Conservation (phyloP, 1,140 invertebrate genomes). For the Globodera ellingtonae region DNA sequence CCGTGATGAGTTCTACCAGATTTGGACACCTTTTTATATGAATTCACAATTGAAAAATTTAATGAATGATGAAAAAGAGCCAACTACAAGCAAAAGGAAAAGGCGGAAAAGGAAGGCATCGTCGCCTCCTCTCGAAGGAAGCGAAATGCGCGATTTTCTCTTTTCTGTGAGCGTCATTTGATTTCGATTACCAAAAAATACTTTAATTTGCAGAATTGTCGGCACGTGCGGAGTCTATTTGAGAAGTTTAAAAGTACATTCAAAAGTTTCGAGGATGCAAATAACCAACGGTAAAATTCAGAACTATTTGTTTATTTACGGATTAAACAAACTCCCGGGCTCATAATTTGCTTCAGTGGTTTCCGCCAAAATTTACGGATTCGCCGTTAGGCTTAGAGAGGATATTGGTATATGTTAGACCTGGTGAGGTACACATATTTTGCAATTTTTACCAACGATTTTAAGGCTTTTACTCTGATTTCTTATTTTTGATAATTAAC, state of each 20-base stretch:
- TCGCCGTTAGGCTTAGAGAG: too few species aligned
- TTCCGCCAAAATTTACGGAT: too few species aligned
- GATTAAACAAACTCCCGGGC: too few species aligned
- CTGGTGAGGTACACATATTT: too few species aligned
- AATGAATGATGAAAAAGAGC: background rate
- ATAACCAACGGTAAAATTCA: background rate
- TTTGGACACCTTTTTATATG: constrained; percentile 42
- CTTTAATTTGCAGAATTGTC: constrained; percentile 1
- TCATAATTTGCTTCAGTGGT: too few species aligned
- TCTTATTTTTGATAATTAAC: too few species aligned
- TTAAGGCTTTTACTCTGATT: too few species aligned
- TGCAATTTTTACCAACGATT: too few species aligned
- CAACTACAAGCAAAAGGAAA: background rate
- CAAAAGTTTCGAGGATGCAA: background rate
- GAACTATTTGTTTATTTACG: too few species aligned
- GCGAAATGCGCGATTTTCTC: constrained; percentile 6
- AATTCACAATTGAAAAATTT: constrained; percentile 24
- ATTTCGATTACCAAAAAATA: background rate
- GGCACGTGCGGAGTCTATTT: constrained; percentile 10
- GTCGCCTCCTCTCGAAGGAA: too few species aligned
- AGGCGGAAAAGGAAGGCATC: background rate
- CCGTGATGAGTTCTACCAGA: constrained; percentile 22
- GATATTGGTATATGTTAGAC: too few species aligned
- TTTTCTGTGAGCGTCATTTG: background rate
- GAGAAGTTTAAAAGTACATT: background rate